These are phyloP conservation scores for Cyclophora albipunctata DNA, from an alignment of 2,888 invertebrate genomes.

Conservation along the genomic window DNA sequence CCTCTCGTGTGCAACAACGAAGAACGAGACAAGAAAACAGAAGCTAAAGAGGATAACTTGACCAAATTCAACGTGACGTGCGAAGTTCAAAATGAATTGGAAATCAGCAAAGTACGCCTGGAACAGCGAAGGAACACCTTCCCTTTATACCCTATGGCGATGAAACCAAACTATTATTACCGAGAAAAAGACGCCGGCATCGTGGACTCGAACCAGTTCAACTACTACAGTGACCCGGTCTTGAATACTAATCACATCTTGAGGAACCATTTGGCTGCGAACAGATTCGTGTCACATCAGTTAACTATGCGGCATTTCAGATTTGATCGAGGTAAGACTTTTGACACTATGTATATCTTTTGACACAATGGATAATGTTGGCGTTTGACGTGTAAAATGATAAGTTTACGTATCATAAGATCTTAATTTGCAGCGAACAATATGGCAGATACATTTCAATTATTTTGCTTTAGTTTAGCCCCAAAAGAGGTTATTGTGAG, in stretches of 20 bases:
- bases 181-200: constrained; percentile 36
- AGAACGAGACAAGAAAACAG: constrained; percentile 5
- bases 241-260: constrained; percentile 49
- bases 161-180: constrained; percentile 45
- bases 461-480: too few relatives aligned
- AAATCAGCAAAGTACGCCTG: constrained; percentile 33
- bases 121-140: constrained; percentile 54
- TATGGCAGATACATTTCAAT: too few relatives aligned
- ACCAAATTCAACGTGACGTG: constrained; percentile 31
- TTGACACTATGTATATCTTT: too few relatives aligned
- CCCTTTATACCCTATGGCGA: constrained; percentile 53
- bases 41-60: constrained; percentile 19
- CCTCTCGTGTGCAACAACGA: constrained; percentile 33
- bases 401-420: too few relatives aligned
- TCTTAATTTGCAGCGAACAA: too few relatives aligned
- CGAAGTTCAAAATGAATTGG: constrained; percentile 42
- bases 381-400: too few relatives aligned
- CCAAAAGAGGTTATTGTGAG: too few relatives aligned
- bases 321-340: constrained; percentile 53
- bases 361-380: too few relatives aligned
- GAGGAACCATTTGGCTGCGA: constrained; percentile 49
- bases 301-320: constrained; percentile 52
- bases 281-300: constrained; percentile 45
- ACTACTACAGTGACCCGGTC: constrained; percentile 53
- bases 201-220: constrained; percentile 35